Evolutionary conservation across 1,140 invertebrate species (phyloP).

Genomic region (Phymastichus coffea): DNA sequence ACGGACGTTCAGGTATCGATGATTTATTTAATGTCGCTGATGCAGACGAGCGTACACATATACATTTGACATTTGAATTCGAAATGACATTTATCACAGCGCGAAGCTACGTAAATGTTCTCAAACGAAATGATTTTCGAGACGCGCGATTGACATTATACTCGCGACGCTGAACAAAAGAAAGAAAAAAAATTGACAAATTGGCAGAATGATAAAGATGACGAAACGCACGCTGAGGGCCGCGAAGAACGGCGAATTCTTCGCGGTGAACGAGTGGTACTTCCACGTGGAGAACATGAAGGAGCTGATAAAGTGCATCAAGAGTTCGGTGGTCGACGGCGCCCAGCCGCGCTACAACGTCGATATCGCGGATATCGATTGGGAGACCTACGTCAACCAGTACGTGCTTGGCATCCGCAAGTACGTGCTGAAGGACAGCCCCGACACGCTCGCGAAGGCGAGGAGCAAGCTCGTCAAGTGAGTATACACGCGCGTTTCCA

Average conservation of each 20-base stretch:
- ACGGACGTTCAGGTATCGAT: too few relatives aligned
- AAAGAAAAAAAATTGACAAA: background rate
- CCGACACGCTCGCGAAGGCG: slow-evolving; percentile 64
- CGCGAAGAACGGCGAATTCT: slow-evolving; percentile 79
- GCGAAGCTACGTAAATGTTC: too few relatives aligned
- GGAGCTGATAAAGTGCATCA: slow-evolving; percentile 65
- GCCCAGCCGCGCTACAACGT: slow-evolving; percentile 65
- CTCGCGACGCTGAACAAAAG: too few relatives aligned
- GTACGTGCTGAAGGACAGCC: slow-evolving; percentile 76
- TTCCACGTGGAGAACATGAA: slow-evolving; percentile 77
- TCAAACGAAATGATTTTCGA: too few relatives aligned
- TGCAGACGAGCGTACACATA: too few relatives aligned
- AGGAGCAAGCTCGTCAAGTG: slow-evolving; percentile 68
- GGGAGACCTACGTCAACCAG: slow-evolving; percentile 68
- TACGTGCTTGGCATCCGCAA: slow-evolving; percentile 80
- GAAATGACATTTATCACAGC: too few relatives aligned
- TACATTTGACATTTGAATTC: too few relatives aligned
- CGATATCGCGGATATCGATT: slow-evolving; percentile 63
- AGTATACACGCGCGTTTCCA: slow-evolving; percentile 27
- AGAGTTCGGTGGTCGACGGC: slow-evolving; percentile 40
- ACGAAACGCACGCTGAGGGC: slow-evolving; percentile 78
- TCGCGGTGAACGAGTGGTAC: slow-evolving; percentile 84
- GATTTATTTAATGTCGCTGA: too few relatives aligned
- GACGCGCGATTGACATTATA: too few relatives aligned
- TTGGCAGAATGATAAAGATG: slow-evolving; percentile 77